Conservation (phyloP, 1,140 invertebrate genomes). For the Nylanderia fulva region DNA sequence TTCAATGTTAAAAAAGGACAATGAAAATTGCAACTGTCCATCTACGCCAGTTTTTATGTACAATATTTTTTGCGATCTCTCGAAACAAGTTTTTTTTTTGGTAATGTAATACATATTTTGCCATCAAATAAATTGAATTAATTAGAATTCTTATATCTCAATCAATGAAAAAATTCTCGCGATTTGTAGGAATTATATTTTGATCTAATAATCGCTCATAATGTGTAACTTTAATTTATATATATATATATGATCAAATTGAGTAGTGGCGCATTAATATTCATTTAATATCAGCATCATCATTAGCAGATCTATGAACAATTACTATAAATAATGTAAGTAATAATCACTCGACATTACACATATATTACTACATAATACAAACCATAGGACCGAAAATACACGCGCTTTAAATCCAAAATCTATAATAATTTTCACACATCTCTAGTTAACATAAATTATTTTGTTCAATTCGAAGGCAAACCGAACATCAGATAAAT, state of each 20-base stretch:
- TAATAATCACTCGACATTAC: slow-evolving; percentile 2
- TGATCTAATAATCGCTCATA: background rate
- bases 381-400: background rate
- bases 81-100: no score
- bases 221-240: slow-evolving; percentile 15
- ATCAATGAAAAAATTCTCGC: background rate
- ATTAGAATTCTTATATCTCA: background rate
- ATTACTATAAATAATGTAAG: slow-evolving; percentile 30
- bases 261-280: background rate
- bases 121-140: no score
- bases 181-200: background rate
- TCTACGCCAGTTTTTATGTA: background rate
- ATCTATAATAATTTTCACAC: background rate
- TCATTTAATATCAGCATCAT: slow-evolving; percentile 1
- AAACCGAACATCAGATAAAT: background rate
- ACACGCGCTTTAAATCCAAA: background rate
- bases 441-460: background rate
- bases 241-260: background rate
- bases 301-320: background rate
- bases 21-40: background rate
- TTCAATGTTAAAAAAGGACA: background rate
- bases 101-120: no score
- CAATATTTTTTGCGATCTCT: no score
- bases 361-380: background rate
- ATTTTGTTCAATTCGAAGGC: background rate